phyloP scores from a whole-genome alignment of 2,113 vertebrate genomes.

The Phrynosoma blainvillii region DNA sequence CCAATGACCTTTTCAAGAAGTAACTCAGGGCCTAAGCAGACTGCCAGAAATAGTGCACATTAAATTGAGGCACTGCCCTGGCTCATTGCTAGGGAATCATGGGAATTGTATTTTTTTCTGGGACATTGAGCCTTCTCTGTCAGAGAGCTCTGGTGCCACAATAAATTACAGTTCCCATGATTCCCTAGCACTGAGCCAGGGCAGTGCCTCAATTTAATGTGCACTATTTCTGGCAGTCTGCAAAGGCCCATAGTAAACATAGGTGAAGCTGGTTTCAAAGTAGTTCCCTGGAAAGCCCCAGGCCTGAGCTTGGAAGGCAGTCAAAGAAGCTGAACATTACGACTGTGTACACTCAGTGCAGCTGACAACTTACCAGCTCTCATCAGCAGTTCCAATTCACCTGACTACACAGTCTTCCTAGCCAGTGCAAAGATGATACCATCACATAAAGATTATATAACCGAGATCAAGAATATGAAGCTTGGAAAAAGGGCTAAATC shows the following conservation, averaged over 20 bases:
- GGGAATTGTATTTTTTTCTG: too few species aligned
- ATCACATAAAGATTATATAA: not conserved
- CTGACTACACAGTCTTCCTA: not conserved
- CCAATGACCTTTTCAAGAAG: conserved; percentile 47
- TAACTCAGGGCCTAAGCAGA: not conserved
- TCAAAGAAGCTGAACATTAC: conserved; percentile 36
- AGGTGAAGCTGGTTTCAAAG: conserved; percentile 48
- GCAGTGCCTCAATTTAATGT: too few species aligned
- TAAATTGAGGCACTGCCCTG: too few species aligned
- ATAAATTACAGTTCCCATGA: too few species aligned
- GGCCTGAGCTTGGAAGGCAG: conserved; percentile 34
- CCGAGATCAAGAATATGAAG: not conserved
- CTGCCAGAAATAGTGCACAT: too few species aligned
- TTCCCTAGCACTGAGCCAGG: too few species aligned
- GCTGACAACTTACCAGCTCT: conserved; percentile 42
- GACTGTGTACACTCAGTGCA: conserved; percentile 45
- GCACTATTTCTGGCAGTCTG: too few species aligned
- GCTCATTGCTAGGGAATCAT: too few species aligned
- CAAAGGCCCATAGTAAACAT: not conserved
- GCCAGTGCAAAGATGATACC: not conserved
- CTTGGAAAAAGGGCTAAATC: not conserved
- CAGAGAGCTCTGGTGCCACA: too few species aligned
- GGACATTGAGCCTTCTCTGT: too few species aligned
- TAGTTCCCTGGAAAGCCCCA: conserved; percentile 41
- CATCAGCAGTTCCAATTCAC: conserved; percentile 47